These are phyloP conservation scores for Hydropsyche tenuis DNA, from an alignment of 1,140 invertebrate genomes.

Conservation along the genomic window DNA sequence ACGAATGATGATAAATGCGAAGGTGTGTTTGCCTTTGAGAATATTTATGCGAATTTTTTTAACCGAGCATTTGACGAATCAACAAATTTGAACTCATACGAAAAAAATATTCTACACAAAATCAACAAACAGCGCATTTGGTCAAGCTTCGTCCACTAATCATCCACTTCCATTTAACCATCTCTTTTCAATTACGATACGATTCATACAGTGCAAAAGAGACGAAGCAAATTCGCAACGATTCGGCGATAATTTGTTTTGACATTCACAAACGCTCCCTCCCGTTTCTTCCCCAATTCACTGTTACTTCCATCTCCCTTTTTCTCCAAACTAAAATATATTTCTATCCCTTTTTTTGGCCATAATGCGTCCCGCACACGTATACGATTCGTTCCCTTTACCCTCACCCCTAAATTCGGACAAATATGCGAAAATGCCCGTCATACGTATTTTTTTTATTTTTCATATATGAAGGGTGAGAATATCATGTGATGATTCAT, in stretches of 20 bases:
- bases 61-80: not conserved
- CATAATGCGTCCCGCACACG: not conserved
- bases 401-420: not conserved
- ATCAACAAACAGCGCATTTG: too few species aligned
- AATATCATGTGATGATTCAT: conserved; percentile 37
- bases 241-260: conserved; percentile 48
- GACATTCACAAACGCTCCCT: conserved; percentile 50
- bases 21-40: not conserved
- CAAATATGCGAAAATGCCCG: conserved; percentile 15
- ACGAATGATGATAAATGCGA: conserved; percentile 5
- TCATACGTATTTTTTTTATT: conserved; percentile 13
- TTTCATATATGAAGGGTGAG: not conserved
- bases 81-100: too few species aligned
- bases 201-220: conserved; percentile 4
- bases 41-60: not conserved
- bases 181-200: too few species aligned
- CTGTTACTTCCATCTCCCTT: not conserved
- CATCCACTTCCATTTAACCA: too few species aligned
- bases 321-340: conserved; percentile 18
- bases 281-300: conserved; percentile 39
- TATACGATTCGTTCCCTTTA: not conserved
- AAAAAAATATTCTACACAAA: too few species aligned
- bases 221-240: conserved; percentile 27
- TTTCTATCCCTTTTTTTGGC: conserved; percentile 6
- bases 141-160: too few species aligned